Evolutionary conservation across 2,113 vertebrate species (phyloP).

Genomic region (Mus pahari): DNA sequence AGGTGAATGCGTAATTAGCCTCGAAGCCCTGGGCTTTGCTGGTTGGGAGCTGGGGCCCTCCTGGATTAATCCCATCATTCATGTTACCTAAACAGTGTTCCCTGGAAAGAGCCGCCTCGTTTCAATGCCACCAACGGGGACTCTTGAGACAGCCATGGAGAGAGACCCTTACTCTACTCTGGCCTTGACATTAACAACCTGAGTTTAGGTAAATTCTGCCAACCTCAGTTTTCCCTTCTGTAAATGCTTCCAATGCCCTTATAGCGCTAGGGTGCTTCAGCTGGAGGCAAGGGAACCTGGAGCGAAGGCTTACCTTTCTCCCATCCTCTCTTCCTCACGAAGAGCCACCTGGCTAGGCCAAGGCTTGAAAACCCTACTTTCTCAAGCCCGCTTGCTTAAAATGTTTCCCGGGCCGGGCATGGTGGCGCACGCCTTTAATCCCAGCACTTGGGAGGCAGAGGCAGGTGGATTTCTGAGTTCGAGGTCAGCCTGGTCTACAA

Average conservation of each 20-base stretch:
- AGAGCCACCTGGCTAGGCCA: rapidly evolving
- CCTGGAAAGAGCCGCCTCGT: not conserved
- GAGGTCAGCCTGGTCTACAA: too few species aligned
- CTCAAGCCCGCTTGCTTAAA: not conserved
- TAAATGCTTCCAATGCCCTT: not conserved
- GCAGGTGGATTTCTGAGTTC: too few species aligned
- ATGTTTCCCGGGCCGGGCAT: not conserved
- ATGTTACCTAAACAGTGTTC: not conserved
- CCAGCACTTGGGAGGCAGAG: too few species aligned
- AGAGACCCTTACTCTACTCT: not conserved
- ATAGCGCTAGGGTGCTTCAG: not conserved
- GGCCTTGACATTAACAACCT: not conserved
- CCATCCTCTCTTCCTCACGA: not conserved
- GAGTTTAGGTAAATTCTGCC: not conserved
- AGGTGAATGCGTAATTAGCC: slow-evolving; percentile 52
- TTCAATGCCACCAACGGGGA: not conserved
- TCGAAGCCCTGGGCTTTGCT: not conserved
- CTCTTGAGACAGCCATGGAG: not conserved
- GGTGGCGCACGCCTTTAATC: too few species aligned
- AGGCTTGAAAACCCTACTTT: not conserved
- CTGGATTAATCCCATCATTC: not conserved
- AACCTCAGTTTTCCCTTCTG: not conserved
- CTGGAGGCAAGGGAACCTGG: not conserved
- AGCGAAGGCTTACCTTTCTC: not conserved
- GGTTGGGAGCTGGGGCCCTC: slow-evolving; percentile 44